Base-by-base conservation (phyloP, 1,140 invertebrate genomes). In the Dolichoris vasculosae region DNA sequence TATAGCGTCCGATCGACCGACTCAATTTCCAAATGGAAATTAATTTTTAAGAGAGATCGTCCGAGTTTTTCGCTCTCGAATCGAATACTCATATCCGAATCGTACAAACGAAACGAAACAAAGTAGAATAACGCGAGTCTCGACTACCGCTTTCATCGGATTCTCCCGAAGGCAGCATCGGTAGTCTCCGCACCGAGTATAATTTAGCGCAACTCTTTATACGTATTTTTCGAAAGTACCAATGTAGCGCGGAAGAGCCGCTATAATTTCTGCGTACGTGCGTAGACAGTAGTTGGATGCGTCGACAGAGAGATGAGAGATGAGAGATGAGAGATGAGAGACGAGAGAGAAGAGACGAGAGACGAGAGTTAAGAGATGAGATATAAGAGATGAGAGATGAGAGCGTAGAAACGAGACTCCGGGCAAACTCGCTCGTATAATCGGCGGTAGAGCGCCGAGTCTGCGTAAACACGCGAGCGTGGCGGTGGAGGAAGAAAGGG, bases 401-500 rank as follows among this genome's bases (percentile, higher is more conserved):
- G 35, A 15, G 69, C 15, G 6, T 38, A 80, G 78, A 80, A 67
- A 64, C 32, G 40, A 73, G 78, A 43, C 20, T 67, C 38, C 35
- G 9, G 63, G 59, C 63, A 80, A 67, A 80, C 78, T 73, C 40
- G 69, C 69, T 73, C 38, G 69, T 38, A 73, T 73, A 73, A 73
- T 73, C 69, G 69, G 23, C 40, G 69, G 67, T 17, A n/a, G 43
- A 73, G 69, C 69, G 69, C 69, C 69, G 69, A 73, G 69, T 73
- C 26, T 73, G 69, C 69, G 69, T 73, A 73, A 73, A 73, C 63
- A 80, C 55, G 78, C 48, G 73, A 76, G 75, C 32, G 73, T 38
- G 82, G 77, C 82, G 86, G 82, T 51, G 86, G 88, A 87, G 85
- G 84, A 85, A 87, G 64, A 46, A 77, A 64, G 51, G 40, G n/a